A percentile compares a stretch with the other conserved stretches of the same genome.
Conservation (phyloP, 2,888 invertebrate species). For the Megalurothrips usitatus region DNA sequence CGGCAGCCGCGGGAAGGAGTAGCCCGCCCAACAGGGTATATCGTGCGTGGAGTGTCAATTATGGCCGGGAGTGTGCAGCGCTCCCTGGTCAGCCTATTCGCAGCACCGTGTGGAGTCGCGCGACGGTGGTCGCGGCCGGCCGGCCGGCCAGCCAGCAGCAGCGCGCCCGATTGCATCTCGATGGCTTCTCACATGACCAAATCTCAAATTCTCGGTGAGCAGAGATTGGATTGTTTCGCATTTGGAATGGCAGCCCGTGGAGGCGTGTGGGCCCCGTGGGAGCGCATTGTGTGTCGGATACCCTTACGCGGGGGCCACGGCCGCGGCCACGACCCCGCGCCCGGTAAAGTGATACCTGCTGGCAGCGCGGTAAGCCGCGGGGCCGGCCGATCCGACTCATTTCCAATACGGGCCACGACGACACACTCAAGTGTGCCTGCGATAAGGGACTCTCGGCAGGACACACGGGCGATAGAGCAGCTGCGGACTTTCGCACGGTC, state of each 20-base stretch:
- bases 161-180: conserved; percentile 1
- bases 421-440: neutral
- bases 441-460: too few relatives aligned
- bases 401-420: neutral
- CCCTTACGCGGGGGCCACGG: too few relatives aligned
- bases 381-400: neutral
- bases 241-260: neutral
- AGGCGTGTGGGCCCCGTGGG: neutral
- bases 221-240: conserved; percentile 21
- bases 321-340: too few relatives aligned
- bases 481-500: too few relatives aligned
- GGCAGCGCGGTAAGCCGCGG: too few relatives aligned
- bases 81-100: neutral
- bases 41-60: conserved; percentile 24
- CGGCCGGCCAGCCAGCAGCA: too few relatives aligned
- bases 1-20: neutral
- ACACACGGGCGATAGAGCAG: too few relatives aligned
- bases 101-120: neutral
- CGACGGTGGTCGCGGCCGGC: neutral
- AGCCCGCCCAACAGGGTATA: conserved; percentile 1
- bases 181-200: conserved; percentile 22
- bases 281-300: neutral
- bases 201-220: conserved; percentile 8
- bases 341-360: neutral
- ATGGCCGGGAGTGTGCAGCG: neutral